Conservation (phyloP, 2,113 vertebrate genomes). For the Dendrocopos noguchii region DNA sequence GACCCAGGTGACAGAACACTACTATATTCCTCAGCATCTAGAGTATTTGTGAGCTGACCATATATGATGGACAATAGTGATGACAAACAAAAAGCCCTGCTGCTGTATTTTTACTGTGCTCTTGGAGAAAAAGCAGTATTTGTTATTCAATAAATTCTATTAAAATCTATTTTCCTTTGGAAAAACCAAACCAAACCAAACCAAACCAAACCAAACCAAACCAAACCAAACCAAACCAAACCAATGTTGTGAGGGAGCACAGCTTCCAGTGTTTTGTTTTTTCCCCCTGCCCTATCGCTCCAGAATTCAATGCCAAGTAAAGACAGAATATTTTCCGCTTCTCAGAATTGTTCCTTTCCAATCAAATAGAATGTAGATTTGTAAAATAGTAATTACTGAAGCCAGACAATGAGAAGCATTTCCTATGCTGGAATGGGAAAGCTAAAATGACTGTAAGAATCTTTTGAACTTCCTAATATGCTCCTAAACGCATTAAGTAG, state of each 20-base stretch:
- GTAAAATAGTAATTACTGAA: slow-evolving; percentile 16
- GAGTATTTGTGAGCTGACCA: not conserved
- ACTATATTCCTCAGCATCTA: not conserved
- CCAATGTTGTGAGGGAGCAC: not conserved
- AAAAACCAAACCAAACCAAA: not conserved
- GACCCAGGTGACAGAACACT: not conserved
- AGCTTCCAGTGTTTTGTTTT: not conserved
- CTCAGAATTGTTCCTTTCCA: not conserved
- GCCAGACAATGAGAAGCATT: not conserved
- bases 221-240: not conserved
- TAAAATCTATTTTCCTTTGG: not conserved
- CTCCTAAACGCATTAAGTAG: not conserved
- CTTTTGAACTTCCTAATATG: not conserved
- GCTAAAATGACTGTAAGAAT: not conserved
- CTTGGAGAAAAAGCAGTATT: not conserved
- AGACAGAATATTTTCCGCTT: not conserved
- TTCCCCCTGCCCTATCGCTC: rapidly evolving
- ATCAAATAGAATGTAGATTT: not conserved
- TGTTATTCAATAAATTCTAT: not conserved
- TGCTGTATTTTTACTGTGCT: not conserved
- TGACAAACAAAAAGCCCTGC: not conserved
- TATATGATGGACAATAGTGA: not conserved
- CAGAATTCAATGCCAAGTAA: not conserved
- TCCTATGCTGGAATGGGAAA: not conserved
- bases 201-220: no score